These are phyloP conservation scores for Halictus ligatus DNA, from an alignment of 2,888 invertebrate species.

Conservation along the genomic window DNA sequence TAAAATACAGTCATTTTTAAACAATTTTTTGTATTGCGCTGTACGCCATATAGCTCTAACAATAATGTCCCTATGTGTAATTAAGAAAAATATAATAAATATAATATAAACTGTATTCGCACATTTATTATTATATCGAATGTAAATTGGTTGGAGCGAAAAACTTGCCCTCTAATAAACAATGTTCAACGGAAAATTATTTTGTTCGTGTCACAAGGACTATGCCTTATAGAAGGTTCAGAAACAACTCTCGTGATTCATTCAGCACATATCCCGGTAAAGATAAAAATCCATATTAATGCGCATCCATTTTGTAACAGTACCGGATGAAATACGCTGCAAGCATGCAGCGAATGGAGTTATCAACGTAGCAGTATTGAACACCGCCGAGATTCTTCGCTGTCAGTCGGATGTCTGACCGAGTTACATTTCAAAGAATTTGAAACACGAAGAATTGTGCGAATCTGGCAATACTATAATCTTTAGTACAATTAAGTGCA, in stretches of 20 bases:
- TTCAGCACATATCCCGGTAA: not conserved
- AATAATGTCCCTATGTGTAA: too few relatives aligned
- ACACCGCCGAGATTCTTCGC: not conserved
- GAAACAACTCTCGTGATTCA: not conserved
- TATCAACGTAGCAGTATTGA: not conserved
- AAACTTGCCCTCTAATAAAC: not conserved
- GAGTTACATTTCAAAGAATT: not conserved
- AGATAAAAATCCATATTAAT: not conserved
- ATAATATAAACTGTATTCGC: too few relatives aligned
- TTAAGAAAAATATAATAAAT: too few relatives aligned
- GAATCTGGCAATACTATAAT: not conserved
- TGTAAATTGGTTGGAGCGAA: too few relatives aligned
- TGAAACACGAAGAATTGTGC: not conserved
- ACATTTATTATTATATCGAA: too few relatives aligned
- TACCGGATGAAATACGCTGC: not conserved
- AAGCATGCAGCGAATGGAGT: constrained; percentile 5
- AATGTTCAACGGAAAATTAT: not conserved
- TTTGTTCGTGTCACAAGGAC: not conserved
- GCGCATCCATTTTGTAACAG: constrained; percentile 5
- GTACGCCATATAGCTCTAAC: too few relatives aligned
- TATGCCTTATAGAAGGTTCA: not conserved
- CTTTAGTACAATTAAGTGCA: not conserved
- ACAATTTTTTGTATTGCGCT: too few relatives aligned
- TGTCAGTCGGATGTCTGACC: not conserved
- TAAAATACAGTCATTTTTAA: too few relatives aligned